These are phyloP conservation scores for Thereva unica DNA, from an alignment of 2,888 invertebrate genomes.

Conservation along the genomic window DNA sequence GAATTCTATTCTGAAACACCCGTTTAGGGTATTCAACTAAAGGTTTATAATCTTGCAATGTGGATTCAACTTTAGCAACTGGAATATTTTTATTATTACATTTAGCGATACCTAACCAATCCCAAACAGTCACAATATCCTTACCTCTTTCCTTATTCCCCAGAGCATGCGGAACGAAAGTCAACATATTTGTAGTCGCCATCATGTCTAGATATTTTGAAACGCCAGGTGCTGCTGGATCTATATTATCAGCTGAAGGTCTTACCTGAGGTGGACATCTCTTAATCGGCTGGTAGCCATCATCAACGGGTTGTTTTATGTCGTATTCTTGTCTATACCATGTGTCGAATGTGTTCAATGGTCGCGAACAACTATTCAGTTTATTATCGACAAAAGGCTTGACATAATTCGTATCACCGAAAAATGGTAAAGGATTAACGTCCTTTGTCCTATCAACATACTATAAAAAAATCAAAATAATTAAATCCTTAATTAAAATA, in stretches of 20 bases:
- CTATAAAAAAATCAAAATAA: too few relatives aligned
- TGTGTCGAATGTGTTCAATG: conserved; percentile 48
- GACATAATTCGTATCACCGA: conserved; percentile 31
- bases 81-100: too few relatives aligned
- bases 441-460: too few relatives aligned
- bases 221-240: conserved; percentile 34
- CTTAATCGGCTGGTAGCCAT: not conserved
- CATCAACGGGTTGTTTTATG: not conserved
- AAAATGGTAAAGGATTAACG: too few relatives aligned
- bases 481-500: too few relatives aligned
- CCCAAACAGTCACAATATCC: conserved; percentile 39
- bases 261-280: conserved; percentile 10
- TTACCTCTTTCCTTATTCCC: conserved; percentile 21
- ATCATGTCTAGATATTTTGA: conserved; percentile 39
- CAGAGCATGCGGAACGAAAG: conserved; percentile 15
- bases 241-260: conserved; percentile 9
- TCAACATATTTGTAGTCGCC: conserved; percentile 36
- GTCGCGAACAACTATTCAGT: conserved; percentile 48
- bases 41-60: not conserved
- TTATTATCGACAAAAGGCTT: conserved; percentile 50
- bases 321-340: conserved; percentile 47
- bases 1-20: conserved; percentile 12
- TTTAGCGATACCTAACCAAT: conserved; percentile 34
- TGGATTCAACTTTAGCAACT: not conserved
- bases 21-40: not conserved